These are phyloP conservation scores for Helicoverpa zea DNA, from an alignment of 1,140 invertebrate genomes.

Conservation along the genomic window DNA sequence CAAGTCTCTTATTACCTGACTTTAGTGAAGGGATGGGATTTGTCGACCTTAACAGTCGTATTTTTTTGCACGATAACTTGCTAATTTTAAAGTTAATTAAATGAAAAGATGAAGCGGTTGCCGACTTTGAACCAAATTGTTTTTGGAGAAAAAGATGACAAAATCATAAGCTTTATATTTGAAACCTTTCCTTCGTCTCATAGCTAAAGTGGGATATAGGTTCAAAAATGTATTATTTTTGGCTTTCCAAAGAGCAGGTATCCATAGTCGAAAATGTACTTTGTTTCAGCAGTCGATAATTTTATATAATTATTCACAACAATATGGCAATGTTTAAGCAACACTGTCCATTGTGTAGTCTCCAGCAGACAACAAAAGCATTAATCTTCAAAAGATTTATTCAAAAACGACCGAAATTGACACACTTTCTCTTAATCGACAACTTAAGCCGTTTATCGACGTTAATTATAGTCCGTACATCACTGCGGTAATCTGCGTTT, in stretches of 20 bases:
- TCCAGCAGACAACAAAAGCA: slow-evolving; percentile 30
- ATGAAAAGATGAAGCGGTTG: background rate
- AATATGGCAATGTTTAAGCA: background rate
- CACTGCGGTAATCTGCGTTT: background rate
- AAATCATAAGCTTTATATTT: no score
- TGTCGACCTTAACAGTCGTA: background rate
- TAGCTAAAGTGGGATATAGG: no score
- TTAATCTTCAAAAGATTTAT: slow-evolving; percentile 24
- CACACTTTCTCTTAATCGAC: slow-evolving; percentile 40
- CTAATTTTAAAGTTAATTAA: background rate
- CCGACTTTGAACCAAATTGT: background rate
- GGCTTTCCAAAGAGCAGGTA: no score
- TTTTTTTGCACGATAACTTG: background rate
- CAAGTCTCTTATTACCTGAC: background rate
- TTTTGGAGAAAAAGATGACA: no score
- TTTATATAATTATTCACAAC: no score
- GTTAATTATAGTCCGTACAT: slow-evolving; percentile 22
- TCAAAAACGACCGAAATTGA: slow-evolving; percentile 16
- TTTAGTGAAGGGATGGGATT: slow-evolving; percentile 13
- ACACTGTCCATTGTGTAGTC: slow-evolving; percentile 15
- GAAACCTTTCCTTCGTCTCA: no score
- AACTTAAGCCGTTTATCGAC: slow-evolving; percentile 27
- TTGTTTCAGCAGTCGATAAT: no score
- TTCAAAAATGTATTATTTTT: no score
- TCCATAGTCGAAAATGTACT: no score